phyloP scores from a whole-genome alignment of 2,113 vertebrate genomes.

The Orthonyx spaldingii region DNA sequence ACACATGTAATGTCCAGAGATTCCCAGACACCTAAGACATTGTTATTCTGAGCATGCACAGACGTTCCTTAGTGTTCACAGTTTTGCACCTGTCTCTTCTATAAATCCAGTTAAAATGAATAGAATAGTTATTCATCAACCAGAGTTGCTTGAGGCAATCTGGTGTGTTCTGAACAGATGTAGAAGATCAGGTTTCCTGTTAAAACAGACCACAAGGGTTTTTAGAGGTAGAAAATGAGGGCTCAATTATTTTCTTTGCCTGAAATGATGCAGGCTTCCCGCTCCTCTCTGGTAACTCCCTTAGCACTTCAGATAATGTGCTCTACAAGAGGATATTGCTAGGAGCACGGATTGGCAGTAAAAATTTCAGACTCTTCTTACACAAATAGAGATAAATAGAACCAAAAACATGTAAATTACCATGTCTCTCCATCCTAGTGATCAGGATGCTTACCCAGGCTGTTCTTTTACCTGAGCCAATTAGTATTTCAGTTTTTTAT shows the following conservation, averaged over 20 bases:
- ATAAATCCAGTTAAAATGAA: background rate
- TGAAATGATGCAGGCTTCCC: background rate
- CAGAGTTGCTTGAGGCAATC: background rate
- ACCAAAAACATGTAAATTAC: background rate
- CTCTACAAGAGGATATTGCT: background rate
- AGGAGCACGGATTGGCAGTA: background rate
- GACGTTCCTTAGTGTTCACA: background rate
- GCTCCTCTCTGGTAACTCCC: background rate
- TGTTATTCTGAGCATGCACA: background rate
- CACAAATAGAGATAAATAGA: background rate
- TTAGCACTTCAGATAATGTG: background rate
- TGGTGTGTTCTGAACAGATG: conserved; percentile 2
- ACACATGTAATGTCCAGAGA: background rate
- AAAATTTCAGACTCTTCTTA: background rate
- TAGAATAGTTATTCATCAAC: background rate
- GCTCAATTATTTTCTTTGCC: background rate
- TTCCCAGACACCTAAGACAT: background rate
- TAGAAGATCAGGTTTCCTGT: background rate
- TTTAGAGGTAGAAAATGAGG: background rate
- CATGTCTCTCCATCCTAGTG: background rate
- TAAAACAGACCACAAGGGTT: background rate
- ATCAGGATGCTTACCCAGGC: background rate
- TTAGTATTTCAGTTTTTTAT: background rate
- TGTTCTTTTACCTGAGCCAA: background rate
- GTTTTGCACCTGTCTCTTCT: background rate